phyloP scores from a whole-genome alignment of 2,113 vertebrate species.

The Raja brachyura region DNA sequence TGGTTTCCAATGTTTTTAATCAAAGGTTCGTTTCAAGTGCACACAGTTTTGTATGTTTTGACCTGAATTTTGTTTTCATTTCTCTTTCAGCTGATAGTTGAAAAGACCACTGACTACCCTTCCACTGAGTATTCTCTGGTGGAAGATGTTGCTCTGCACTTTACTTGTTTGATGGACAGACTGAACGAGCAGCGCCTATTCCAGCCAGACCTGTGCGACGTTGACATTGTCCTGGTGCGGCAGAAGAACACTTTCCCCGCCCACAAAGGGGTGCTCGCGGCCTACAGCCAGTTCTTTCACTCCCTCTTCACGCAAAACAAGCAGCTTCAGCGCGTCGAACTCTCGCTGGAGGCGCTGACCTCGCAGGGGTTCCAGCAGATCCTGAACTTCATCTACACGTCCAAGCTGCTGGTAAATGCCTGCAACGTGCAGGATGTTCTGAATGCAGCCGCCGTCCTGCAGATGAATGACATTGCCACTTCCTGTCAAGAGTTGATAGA shows the following conservation, averaged over 20 bases:
- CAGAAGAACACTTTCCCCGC: constrained; percentile 82
- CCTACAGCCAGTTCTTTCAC: constrained; percentile 91
- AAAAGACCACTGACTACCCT: constrained; percentile 87
- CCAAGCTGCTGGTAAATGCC: constrained; percentile 82
- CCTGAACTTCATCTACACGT: constrained; percentile 93
- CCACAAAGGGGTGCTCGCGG: constrained; percentile 85
- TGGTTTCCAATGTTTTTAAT: background rate
- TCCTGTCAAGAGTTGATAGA: constrained; percentile 85
- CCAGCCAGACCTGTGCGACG: constrained; percentile 87
- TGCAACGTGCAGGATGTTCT: constrained; percentile 80
- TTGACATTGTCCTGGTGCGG: constrained; percentile 88
- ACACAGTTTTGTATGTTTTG: background rate
- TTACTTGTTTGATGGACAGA: constrained; percentile 92
- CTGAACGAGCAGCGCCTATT: constrained; percentile 88
- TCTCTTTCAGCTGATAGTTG: constrained; percentile 78
- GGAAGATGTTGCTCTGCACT: constrained; percentile 90
- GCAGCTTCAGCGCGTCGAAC: constrained; percentile 79
- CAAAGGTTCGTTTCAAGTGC: background rate
- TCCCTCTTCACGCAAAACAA: constrained; percentile 87
- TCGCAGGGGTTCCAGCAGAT: constrained; percentile 85
- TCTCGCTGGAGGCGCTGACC: constrained; percentile 80
- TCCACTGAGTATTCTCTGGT: constrained; percentile 85
- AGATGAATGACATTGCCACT: constrained; percentile 83
- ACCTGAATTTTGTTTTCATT: constrained; percentile 14
- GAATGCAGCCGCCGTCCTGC: constrained; percentile 75